A percentile compares a stretch with the other conserved stretches of the same genome.
Evolutionary conservation across 2,113 vertebrate species (phyloP).

Genomic region (Cranoglanis bouderius): DNA sequence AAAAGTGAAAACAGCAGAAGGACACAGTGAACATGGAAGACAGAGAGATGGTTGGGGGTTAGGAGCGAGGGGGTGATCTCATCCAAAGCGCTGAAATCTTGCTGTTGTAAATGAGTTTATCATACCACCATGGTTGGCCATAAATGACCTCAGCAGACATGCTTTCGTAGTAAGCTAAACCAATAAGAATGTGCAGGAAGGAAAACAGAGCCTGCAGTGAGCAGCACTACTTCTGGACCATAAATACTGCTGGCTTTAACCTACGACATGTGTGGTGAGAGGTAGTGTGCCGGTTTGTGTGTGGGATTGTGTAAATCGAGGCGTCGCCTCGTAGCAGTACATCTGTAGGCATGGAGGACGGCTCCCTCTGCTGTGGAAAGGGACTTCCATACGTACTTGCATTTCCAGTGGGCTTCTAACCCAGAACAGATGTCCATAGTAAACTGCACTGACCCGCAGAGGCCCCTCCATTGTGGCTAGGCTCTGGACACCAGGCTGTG

Average conservation of each 20-base stretch:
- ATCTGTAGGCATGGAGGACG: constrained; percentile 74
- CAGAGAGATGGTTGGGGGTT: not conserved
- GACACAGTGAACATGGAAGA: not conserved
- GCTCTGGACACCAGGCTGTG: constrained; percentile 59
- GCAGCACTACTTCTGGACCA: constrained; percentile 62
- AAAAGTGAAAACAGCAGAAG: constrained; percentile 19
- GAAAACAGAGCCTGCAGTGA: constrained; percentile 77
- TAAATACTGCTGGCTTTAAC: constrained; percentile 82
- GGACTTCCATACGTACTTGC: constrained; percentile 82
- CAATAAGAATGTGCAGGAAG: constrained; percentile 79
- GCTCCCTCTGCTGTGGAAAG: constrained; percentile 82
- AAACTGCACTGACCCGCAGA: constrained; percentile 82
- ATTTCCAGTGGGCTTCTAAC: constrained; percentile 79
- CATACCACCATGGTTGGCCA: constrained; percentile 76
- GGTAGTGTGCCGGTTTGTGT: constrained; percentile 52
- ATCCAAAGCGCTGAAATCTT: constrained; percentile 77
- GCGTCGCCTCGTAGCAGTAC: constrained; percentile 67
- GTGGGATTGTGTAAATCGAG: constrained; percentile 66
- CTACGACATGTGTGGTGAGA: constrained; percentile 73
- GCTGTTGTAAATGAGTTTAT: constrained; percentile 82
- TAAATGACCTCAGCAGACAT: constrained; percentile 87
- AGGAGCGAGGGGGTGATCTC: constrained; percentile 70
- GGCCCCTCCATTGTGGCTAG: constrained; percentile 70
- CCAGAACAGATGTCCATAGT: constrained; percentile 89
- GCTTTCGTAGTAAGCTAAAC: constrained; percentile 84